Evolutionary conservation across 1,140 invertebrate genomes (phyloP).

Genomic region (Atta texana): DNA sequence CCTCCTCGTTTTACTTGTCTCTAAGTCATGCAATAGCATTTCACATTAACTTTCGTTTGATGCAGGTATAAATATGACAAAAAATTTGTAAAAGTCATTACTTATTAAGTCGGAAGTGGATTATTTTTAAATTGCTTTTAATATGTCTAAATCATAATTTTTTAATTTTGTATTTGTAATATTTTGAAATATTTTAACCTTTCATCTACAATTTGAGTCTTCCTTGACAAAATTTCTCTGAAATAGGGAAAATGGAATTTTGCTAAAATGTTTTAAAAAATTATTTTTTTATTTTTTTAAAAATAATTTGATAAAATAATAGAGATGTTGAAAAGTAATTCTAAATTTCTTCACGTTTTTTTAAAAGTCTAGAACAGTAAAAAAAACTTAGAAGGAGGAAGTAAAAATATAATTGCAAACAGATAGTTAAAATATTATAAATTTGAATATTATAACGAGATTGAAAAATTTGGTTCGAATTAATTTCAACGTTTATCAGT

Average conservation of each 20-base stretch:
- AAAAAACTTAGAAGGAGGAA: too few species aligned
- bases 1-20: constrained; percentile 69
- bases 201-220: too few species aligned
- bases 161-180: not conserved
- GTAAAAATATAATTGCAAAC: too few species aligned
- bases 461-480: not conserved
- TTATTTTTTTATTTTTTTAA: too few species aligned
- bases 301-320: too few species aligned
- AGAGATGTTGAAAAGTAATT: too few species aligned
- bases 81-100: constrained; percentile 10
- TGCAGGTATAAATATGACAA: not conserved
- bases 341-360: too few species aligned
- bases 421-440: not conserved
- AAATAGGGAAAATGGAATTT: too few species aligned
- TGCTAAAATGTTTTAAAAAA: too few species aligned
- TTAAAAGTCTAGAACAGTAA: too few species aligned
- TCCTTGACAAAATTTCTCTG: too few species aligned
- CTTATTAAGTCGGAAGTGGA: not conserved
- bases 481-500: constrained; percentile 15
- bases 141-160: not conserved
- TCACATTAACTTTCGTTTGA: constrained; percentile 41
- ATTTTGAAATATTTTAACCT: not conserved
- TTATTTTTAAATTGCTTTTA: not conserved
- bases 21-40: constrained; percentile 72
- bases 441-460: not conserved